Base-by-base conservation (phyloP, 2,113 vertebrate genomes). In the Hiodon tergisus region DNA sequence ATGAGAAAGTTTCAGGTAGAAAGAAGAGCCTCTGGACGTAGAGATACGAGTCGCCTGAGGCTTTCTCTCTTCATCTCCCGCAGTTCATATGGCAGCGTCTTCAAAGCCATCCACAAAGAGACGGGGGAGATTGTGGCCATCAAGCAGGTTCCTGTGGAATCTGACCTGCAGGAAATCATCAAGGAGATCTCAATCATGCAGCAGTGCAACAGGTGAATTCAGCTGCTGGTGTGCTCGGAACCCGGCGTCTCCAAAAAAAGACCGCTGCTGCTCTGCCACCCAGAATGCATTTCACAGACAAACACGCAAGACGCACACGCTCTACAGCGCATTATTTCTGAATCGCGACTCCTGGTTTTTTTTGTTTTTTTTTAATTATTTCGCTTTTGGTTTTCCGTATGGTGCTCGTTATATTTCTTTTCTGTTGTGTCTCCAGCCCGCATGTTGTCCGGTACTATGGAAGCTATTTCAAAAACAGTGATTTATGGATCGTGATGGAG, bases 101-200 rank as follows among this genome's bases (percentile, higher is more conserved):
- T 94, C 83, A 98, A 98, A 88, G 96, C 96, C 59, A 91, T 94
- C 83, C 93, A 94, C 81, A 97, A 97, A 83, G 96, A 97, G 88
- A 98, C 94, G 0, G 94, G 96, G 65, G 95, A 98, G 84, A 93
- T 98, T 11, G 95, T 98, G 66, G 96, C 96, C 59, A 98, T 98
- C 85, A 98, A 98, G 72, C 96, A 98, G 84, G 96, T 98, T 86
- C 96, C 96, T 1, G 95, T 98, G 84, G 96, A 98, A 82, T 97
- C 96, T 0, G 96, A 98, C 78, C 88, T 98, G n/a, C 96, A 98
- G 78, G 96, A 98, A 84, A 98, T 98, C 78, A 98, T 98, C 81
- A 98, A 98, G 83, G 96, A 98, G 78, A 98, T 98, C 83, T 95
- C 96, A 74, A 97, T 98, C 77, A 98, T 98, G 96, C 96, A 98